A percentile compares a stretch with the other conserved stretches of the same genome.
Conservation (phyloP, 2,888 invertebrate species). For the Drosophila imparisetae region DNA sequence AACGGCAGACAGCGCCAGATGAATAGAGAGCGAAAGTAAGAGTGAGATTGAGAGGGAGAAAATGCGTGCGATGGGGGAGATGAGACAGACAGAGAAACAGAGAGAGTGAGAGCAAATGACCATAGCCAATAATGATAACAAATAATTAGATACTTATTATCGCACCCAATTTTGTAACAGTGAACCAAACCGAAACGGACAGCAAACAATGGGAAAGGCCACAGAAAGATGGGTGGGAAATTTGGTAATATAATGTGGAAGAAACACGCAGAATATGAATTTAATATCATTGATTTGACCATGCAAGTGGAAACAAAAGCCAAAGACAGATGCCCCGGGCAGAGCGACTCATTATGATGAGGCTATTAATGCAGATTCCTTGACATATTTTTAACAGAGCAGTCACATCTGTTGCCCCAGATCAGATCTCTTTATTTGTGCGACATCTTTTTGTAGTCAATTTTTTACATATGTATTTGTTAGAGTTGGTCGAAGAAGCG, state of each 20-base stretch:
- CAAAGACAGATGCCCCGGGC: conserved; percentile 20
- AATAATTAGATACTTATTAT: conserved; percentile 75
- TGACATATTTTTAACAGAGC: not conserved
- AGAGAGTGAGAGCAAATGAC: conserved; percentile 42
- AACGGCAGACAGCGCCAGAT: conserved; percentile 24
- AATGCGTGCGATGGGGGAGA: conserved; percentile 2
- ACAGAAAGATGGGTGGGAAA: not conserved
- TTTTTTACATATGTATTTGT: conserved; percentile 5
- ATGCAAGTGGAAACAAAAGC: conserved; percentile 21
- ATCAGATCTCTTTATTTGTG: conserved; percentile 51
- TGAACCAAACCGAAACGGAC: conserved; percentile 47
- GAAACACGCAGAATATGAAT: conserved; percentile 33
- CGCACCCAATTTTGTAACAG: conserved; percentile 61
- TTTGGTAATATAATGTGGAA: conserved; percentile 4
- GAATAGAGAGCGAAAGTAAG: not conserved
- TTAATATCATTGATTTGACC: conserved; percentile 66
- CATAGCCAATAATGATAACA: conserved; percentile 78
- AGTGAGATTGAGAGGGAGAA: not conserved
- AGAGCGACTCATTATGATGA: conserved; percentile 2
- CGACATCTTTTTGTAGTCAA: not conserved
- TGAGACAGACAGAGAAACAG: not conserved
- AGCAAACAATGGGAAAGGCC: conserved; percentile 35
- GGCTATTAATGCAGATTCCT: conserved; percentile 4
- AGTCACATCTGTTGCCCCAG: conserved; percentile 57
- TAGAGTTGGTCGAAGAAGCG: not conserved